phyloP scores from a whole-genome alignment of 2,113 vertebrate species.

The Ascaphus truei region DNA sequence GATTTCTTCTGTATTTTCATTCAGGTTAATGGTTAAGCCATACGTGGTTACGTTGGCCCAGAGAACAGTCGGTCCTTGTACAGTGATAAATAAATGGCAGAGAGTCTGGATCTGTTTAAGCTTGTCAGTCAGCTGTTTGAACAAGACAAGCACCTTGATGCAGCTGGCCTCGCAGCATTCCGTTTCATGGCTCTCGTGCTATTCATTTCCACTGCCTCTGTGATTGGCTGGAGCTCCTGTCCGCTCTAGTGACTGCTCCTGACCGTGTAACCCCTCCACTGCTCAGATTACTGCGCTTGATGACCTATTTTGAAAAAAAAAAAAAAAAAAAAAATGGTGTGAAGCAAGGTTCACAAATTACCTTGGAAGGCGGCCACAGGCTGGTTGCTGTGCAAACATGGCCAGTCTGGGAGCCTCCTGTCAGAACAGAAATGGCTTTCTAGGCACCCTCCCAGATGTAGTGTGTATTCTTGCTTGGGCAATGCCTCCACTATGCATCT shows the following conservation, averaged over 20 bases:
- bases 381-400: conserved; percentile 45
- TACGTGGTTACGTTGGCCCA: conserved; percentile 30
- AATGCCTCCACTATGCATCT: conserved; percentile 53
- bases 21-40: conserved; percentile 57
- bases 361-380: conserved; percentile 54
- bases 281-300: conserved; percentile 49
- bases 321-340: too few relatives aligned
- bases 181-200: background rate
- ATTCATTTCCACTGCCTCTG: background rate
- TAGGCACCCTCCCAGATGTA: conserved; percentile 41
- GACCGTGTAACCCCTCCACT: conserved; percentile 47
- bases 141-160: conserved; percentile 42
- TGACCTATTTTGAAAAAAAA: conserved; percentile 76
- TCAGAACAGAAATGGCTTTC: conserved; percentile 37
- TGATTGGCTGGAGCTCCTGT: conserved; percentile 38
- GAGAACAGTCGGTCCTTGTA: conserved; percentile 42
- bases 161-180: conserved; percentile 7
- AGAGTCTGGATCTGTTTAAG: conserved; percentile 35
- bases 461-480: conserved; percentile 21
- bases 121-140: conserved; percentile 39
- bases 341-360: conserved; percentile 63
- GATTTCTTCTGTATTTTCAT: conserved; percentile 52
- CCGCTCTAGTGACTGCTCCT: conserved; percentile 42
- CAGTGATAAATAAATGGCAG: conserved; percentile 34
- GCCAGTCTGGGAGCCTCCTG: conserved; percentile 42